phyloP scores from a whole-genome alignment of 1,140 invertebrate genomes.

The Parapsyche elsis region DNA sequence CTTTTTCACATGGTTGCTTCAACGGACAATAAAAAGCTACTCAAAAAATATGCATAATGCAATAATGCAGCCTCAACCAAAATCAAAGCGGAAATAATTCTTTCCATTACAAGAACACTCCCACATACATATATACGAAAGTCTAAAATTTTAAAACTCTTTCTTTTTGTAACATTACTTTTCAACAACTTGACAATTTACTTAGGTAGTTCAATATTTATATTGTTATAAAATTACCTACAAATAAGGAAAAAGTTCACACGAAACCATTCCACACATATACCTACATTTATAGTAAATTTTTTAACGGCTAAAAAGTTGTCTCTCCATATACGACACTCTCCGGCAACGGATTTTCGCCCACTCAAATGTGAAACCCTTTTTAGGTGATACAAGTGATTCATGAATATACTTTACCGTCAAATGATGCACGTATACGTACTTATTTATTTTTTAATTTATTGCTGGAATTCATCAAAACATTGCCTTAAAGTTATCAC shows the following conservation, averaged over 20 bases:
- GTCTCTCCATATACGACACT: slow-evolving; percentile 26
- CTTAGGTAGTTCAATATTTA: no score
- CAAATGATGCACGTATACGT: background rate
- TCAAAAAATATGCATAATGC: slow-evolving; percentile 7
- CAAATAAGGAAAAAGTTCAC: no score
- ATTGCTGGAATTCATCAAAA: background rate
- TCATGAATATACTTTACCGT: slow-evolving; percentile 19
- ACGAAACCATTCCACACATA: no score
- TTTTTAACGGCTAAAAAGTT: slow-evolving; percentile 23
- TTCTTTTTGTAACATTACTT: no score
- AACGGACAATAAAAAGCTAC: background rate
- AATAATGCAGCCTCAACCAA: no score
- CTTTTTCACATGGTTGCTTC: background rate
- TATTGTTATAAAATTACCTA: no score
- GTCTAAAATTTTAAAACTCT: no score
- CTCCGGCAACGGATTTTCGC: slow-evolving; percentile 26
- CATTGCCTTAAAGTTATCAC: no score
- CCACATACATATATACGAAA: no score
- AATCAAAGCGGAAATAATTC: no score
- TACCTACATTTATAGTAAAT: slow-evolving; percentile 7
- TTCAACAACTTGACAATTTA: no score
- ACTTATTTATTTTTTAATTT: background rate
- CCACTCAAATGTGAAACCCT: slow-evolving; percentile 15
- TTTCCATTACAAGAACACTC: no score
- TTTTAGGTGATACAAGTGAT: slow-evolving; percentile 21